A percentile compares a stretch with the other conserved stretches of the same genome.
Evolutionary conservation across 2,797 vertebrate genomes (phyloP).

Genomic region (Cossypha heuglini): DNA sequence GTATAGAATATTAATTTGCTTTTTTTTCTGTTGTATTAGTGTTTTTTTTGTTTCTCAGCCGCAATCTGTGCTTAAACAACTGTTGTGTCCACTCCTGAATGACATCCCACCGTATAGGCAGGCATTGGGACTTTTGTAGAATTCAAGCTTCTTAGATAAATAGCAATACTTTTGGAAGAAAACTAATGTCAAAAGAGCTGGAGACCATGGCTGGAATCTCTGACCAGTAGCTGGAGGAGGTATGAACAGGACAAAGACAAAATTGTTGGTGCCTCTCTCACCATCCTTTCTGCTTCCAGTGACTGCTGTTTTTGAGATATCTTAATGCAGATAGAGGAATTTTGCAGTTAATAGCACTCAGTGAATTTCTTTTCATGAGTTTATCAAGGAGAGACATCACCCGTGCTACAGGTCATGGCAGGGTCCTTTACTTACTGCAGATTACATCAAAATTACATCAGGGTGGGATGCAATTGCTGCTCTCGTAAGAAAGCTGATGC

Average conservation of each 20-base stretch:
- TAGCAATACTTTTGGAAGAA: neutral
- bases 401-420: neutral
- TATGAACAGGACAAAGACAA: neutral
- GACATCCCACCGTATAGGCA: neutral
- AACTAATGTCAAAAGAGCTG: neutral
- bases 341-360: neutral
- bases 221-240: neutral
- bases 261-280: neutral
- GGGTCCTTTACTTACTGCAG: neutral
- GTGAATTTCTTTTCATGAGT: neutral
- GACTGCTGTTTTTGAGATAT: neutral
- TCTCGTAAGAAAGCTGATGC: neutral
- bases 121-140: neutral
- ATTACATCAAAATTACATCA: neutral
- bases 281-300: neutral
- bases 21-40: neutral
- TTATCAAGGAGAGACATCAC: neutral
- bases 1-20: neutral
- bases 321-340: neutral
- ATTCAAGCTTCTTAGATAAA: neutral
- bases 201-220: rapidly evolving
- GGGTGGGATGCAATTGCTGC: neutral
- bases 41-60: neutral
- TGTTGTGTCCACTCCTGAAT: neutral
- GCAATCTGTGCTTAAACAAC: neutral